Conservation (phyloP, 2,797 vertebrate genomes). For the Falco novaeseelandiae region DNA sequence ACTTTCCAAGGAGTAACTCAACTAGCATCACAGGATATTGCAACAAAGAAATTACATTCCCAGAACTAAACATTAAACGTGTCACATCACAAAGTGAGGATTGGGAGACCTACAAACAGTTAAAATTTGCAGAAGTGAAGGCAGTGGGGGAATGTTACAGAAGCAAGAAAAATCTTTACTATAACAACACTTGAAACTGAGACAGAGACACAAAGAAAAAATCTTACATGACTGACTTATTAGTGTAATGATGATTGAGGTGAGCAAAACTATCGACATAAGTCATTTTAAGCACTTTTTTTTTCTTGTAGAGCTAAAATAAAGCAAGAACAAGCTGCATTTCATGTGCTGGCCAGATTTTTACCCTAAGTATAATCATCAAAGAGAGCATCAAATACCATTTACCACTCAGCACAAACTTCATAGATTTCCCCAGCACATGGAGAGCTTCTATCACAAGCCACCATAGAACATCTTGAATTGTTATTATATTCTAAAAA, state of each 20-base stretch:
- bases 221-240: neutral
- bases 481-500: neutral
- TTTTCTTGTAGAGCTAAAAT: neutral
- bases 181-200: neutral
- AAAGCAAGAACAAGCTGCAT: neutral
- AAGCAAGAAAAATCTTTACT: neutral
- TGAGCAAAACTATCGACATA: neutral
- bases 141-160: accelerated
- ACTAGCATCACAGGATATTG: neutral
- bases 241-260: neutral
- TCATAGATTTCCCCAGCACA: neutral
- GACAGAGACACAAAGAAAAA: neutral
- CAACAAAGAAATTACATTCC: neutral
- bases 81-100: neutral
- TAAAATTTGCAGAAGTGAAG: neutral
- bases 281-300: neutral
- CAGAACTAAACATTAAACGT: neutral
- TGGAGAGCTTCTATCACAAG: neutral
- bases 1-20: neutral
- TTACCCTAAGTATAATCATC: neutral
- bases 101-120: neutral
- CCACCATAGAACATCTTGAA: neutral
- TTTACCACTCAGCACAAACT: slow-evolving; percentile 5
- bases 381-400: slow-evolving; percentile 24
- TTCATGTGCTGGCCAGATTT: slow-evolving; percentile 45